Evolutionary conservation across 2,113 vertebrate species (phyloP).

Genomic region (Lucifuga dentata): DNA sequence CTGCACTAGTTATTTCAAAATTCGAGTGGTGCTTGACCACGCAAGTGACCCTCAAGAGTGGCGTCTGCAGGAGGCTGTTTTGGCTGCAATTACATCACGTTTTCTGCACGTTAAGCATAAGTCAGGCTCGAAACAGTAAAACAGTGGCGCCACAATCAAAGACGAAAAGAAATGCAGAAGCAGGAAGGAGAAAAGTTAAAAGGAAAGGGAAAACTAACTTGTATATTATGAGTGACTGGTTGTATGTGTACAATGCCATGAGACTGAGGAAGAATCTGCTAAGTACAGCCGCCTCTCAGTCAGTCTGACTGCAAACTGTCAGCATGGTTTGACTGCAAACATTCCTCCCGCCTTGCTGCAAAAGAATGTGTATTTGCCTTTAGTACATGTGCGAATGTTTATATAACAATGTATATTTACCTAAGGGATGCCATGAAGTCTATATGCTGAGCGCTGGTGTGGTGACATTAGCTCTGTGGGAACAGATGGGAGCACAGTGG

Average conservation of each 20-base stretch:
- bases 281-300: constrained; percentile 18
- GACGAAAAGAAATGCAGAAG: constrained; percentile 1
- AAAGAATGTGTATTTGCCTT: constrained; percentile 65
- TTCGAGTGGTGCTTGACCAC: no score
- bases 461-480: constrained; percentile 57
- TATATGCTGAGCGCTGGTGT: constrained; percentile 38
- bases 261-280: neutral
- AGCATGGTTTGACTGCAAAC: constrained; percentile 50
- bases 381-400: constrained; percentile 49
- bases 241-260: neutral
- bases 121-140: no score
- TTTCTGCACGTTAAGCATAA: no score
- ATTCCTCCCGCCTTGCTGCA: constrained; percentile 40
- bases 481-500: constrained; percentile 69
- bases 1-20: no score
- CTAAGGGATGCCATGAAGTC: constrained; percentile 51
- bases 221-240: neutral
- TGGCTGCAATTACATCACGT: no score
- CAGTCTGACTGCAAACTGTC: constrained; percentile 28
- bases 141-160: no score
- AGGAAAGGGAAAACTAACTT: neutral
- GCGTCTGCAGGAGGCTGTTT: no score
- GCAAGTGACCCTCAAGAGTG: no score
- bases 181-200: neutral
- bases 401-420: constrained; percentile 72